phyloP scores from a whole-genome alignment of 2,888 invertebrate species.

The Theodoxus fluviatilis region DNA sequence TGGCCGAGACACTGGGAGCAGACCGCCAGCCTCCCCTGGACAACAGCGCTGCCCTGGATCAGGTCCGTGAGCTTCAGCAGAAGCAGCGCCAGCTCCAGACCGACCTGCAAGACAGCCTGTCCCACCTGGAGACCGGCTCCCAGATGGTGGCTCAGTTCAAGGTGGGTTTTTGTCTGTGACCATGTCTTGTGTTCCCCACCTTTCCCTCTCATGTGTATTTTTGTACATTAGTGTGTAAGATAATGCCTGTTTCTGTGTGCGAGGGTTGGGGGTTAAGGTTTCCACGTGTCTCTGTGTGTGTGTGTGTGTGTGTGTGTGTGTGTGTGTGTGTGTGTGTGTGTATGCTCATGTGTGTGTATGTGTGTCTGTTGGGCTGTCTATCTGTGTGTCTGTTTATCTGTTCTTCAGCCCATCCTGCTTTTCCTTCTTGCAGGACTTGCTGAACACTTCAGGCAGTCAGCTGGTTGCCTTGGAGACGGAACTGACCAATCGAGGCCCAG shows the following conservation, averaged over 20 bases:
- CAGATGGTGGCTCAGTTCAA: slow-evolving; percentile 74
- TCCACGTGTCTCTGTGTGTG: too few relatives aligned
- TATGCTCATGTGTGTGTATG: too few relatives aligned
- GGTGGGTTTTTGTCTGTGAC: slow-evolving; percentile 67
- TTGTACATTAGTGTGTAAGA: background rate
- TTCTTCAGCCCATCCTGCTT: background rate
- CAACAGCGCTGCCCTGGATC: slow-evolving; percentile 79
- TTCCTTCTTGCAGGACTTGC: slow-evolving; percentile 72
- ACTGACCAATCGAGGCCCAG: slow-evolving; percentile 83
- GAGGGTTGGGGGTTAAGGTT: background rate
- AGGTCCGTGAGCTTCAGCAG: slow-evolving; percentile 78
- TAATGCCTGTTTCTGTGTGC: background rate
- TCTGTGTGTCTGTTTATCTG: too few relatives aligned
- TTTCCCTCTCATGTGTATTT: background rate
- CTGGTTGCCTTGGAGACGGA: slow-evolving; percentile 82
- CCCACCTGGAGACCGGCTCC: slow-evolving; percentile 65
- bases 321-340: too few relatives aligned
- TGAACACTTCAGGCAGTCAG: slow-evolving; percentile 80
- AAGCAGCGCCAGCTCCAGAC: slow-evolving; percentile 75
- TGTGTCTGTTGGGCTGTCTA: too few relatives aligned
- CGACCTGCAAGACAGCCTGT: slow-evolving; percentile 44
- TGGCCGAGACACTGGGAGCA: slow-evolving; percentile 82
- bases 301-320: too few relatives aligned
- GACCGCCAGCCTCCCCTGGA: slow-evolving; percentile 75
- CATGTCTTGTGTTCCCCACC: too few relatives aligned